Base-by-base conservation (phyloP, 2,888 invertebrate species). In the Rhagonycha fulva region DNA sequence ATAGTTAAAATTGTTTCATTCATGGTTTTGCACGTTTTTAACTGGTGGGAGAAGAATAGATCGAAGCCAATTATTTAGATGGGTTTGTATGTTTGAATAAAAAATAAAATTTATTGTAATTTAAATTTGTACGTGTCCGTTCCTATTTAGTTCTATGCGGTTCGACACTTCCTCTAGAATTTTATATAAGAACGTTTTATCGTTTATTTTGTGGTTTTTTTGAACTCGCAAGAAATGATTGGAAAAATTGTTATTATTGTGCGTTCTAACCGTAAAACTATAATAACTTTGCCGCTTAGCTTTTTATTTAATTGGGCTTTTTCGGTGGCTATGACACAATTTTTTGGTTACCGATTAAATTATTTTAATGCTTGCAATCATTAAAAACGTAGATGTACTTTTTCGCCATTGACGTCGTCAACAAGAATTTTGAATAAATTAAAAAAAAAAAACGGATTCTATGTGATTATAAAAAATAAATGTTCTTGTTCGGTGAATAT, bases 1-100 rank as follows among this genome's bases (percentile, higher is more conserved):
- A 47, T 47, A 19, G 12, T 70, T 72, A 47, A 68, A 70, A 71
- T 72, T 68, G 75, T 72, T 80, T 79, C 80, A 80, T 80, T 80
- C 78, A 80, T 80, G 71, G 73, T 74, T 80, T 77, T 61, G 30
- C 66, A n/a, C 68, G 30, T 68, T 69, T 62, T 68, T 62, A 26
- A 12, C 23, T 24, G 24, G 32, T 61, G 60, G 73, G 62, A 23
- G 30, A 47, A 30, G 14, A 63, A 70, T 26, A 23, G 23, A 19
- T 47, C 47, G 47, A 47, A 47, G 47, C n/a, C 47, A 47, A 47
- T 47, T 47, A 47, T 47, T 47, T 47, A 47, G 47, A 19, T 66
- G 12, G 23, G 63, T 66, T 66, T 23, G 26, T 66, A 24, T 66
- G 26, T 66, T 66, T 24, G 23, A 24, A 66, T 66, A 24, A 66